Conservation (phyloP, 2,888 invertebrate genomes). For the Diaphora mendica region DNA sequence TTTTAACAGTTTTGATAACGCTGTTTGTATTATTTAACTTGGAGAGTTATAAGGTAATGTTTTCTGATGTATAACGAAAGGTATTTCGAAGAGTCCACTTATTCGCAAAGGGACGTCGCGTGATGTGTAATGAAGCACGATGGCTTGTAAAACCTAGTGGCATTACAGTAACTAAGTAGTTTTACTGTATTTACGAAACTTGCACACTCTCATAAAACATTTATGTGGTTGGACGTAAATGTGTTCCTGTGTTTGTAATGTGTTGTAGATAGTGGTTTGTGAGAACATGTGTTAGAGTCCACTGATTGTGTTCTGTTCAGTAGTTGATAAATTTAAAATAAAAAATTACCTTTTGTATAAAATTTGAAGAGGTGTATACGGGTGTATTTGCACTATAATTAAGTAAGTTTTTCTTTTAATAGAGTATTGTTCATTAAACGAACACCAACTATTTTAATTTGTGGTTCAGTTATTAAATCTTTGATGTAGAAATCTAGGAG, state of each 20-base stretch:
- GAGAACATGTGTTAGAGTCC: background rate
- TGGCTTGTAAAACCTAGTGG: constrained; percentile 13
- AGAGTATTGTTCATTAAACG: background rate
- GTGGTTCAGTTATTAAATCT: background rate
- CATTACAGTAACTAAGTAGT: constrained; percentile 12
- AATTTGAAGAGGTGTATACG: background rate
- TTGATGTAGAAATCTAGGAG: background rate
- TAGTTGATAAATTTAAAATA: background rate
- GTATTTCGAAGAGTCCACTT: constrained; percentile 6
- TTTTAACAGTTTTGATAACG: background rate
- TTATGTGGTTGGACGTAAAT: constrained; percentile 10
- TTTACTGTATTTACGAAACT: constrained; percentile 10
- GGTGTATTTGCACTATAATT: too few relatives aligned
- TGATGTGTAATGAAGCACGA: constrained; percentile 13
- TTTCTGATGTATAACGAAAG: background rate
- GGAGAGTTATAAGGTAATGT: constrained; percentile 3
- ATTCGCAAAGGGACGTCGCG: constrained; percentile 11
- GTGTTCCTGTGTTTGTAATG: background rate
- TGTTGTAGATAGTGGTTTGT: background rate
- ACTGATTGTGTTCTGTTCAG: background rate
- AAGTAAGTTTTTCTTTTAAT: too few relatives aligned
- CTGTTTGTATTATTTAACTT: background rate
- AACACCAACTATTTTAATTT: background rate
- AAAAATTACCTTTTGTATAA: background rate
- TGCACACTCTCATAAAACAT: constrained; percentile 14